Percentiles rank a stretch among this genome's conserved stretches.
These are phyloP conservation scores for Gavia stellata DNA, from an alignment of 2,113 vertebrate genomes.

Conservation along the genomic window DNA sequence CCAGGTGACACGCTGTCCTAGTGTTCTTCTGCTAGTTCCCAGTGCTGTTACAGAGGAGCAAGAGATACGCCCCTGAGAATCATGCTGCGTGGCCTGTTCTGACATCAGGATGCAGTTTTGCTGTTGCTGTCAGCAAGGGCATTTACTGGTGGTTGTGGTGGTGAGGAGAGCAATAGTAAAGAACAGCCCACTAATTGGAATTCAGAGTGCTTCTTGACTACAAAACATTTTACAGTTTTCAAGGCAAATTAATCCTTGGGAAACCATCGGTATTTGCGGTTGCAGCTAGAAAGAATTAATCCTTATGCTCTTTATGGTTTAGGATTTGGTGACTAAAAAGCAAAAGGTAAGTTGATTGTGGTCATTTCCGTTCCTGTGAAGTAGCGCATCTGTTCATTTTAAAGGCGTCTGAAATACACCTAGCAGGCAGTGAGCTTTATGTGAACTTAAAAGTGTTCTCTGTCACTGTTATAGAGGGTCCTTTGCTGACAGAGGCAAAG, in stretches of 20 bases:
- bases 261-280: accelerated
- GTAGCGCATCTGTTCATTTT: not conserved
- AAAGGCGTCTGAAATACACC: not conserved
- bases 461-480: not conserved
- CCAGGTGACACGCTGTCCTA: too few relatives aligned
- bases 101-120: accelerated
- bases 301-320: not conserved
- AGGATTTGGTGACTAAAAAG: not conserved
- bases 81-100: accelerated
- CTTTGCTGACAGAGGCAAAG: not conserved
- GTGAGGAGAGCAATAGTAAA: not conserved
- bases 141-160: not conserved
- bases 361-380: accelerated
- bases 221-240: not conserved
- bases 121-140: not conserved
- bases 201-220: not conserved
- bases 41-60: not conserved
- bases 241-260: not conserved
- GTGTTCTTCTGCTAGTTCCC: not conserved
- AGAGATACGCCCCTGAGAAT: accelerated
- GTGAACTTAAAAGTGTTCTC: not conserved
- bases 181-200: not conserved
- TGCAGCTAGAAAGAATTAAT: not conserved
- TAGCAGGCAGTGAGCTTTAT: not conserved
- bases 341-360: not conserved